Conservation (phyloP, 2,797 vertebrate genomes). For the Rhincodon typus region DNA sequence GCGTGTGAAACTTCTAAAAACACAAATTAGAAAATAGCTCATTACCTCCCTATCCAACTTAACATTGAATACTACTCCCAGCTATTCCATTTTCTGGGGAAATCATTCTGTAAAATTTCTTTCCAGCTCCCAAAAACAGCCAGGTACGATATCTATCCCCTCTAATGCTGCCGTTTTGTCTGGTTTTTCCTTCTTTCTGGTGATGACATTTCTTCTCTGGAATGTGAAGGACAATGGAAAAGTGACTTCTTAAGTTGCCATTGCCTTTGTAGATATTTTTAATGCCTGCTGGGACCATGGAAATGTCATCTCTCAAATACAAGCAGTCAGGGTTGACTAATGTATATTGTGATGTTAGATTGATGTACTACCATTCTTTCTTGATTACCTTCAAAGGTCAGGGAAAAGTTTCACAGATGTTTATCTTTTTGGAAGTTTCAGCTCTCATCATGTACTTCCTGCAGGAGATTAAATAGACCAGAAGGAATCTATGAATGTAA, state of each 20-base stretch:
- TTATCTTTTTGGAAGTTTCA: slow-evolving; percentile 25
- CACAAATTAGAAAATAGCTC: background rate
- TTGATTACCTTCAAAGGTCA: slow-evolving; percentile 35
- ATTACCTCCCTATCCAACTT: too few relatives aligned
- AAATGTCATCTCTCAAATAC: slow-evolving; percentile 34
- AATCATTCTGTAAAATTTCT: background rate
- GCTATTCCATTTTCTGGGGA: background rate
- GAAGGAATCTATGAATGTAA: background rate
- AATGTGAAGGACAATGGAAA: background rate
- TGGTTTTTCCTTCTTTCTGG: background rate
- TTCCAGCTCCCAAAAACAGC: background rate
- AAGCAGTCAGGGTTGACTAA: slow-evolving; percentile 33
- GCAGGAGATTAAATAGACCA: background rate
- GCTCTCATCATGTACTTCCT: background rate
- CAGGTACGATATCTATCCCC: background rate
- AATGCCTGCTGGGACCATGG: slow-evolving; percentile 21
- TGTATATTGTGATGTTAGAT: slow-evolving; percentile 24
- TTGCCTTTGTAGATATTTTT: background rate
- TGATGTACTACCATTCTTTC: slow-evolving; percentile 4
- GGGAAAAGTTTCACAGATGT: slow-evolving; percentile 11
- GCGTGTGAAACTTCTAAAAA: background rate
- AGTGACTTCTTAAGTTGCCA: background rate
- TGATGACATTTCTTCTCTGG: slow-evolving; percentile 23
- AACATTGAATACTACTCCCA: background rate
- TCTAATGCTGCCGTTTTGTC: too few relatives aligned